phyloP scores from a whole-genome alignment of 2,113 vertebrate genomes.

The Platichthys flesus region DNA sequence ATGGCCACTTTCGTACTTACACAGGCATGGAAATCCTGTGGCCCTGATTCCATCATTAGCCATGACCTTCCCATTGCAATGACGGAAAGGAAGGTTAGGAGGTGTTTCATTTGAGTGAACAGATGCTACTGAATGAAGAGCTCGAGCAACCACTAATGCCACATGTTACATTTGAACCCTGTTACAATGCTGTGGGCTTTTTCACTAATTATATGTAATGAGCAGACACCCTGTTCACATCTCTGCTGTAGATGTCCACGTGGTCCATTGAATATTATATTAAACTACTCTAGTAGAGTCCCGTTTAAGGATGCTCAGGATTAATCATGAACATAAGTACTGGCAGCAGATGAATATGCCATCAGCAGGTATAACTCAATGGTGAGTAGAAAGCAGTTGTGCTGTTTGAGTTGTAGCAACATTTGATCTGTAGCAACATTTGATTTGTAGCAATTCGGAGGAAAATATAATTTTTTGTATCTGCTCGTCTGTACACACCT shows the following conservation, averaged over 20 bases:
- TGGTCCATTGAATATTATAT: too few species aligned
- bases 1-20: constrained; percentile 46
- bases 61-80: constrained; percentile 47
- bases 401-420: background rate
- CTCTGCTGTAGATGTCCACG: too few species aligned
- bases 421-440: background rate
- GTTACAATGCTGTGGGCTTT: too few species aligned
- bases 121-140: constrained; percentile 13
- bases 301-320: background rate
- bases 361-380: background rate
- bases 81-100: constrained; percentile 33
- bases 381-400: background rate
- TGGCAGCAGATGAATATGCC: too few species aligned
- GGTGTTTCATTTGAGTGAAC: constrained; percentile 41
- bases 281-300: background rate
- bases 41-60: constrained; percentile 41
- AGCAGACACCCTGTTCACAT: too few species aligned
- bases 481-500: background rate
- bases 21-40: constrained; percentile 45
- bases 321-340: background rate
- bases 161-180: background rate
- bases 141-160: constrained; percentile 22
- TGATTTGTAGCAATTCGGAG: background rate
- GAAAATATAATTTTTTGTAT: background rate
- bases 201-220: background rate